Base-by-base conservation (phyloP, 2,113 vertebrate genomes). In the Indri indri region DNA sequence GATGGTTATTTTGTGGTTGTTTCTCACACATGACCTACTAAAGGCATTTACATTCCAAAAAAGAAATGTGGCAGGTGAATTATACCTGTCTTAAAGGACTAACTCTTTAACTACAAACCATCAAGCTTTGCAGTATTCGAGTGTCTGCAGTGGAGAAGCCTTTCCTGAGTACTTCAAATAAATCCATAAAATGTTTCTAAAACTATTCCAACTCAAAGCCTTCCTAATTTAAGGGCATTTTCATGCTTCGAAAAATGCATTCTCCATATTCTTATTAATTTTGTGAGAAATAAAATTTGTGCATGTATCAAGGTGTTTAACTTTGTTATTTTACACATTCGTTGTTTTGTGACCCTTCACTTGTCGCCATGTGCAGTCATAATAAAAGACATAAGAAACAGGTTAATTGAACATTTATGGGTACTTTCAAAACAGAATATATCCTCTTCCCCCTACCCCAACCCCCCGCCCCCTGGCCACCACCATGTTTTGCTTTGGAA, bases 281-380 rank as follows among this genome's bases (percentile, higher is more conserved):
- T 93, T 37, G 65, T 45, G 47, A 40, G 84, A 81, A 96, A 81
- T 73, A 92, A 91, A 92, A 92, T 77, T 93, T 40, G 61, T 42
- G 61, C 59, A 85, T 90, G 74, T 92, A 65, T 65, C 86, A 57
- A 88, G 50, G 40, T 86, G 47, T 93, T 96, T 71, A 70, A 86
- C 59, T 95, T 76, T 91, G 54, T 80, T 90, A 9, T 94, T 95
- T 91, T 94, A 47, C 27, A 88, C 76, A 92, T 65, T 54, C 81
- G 37, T 88, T 59, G 27, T 90, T 90, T 50, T 85, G 5, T 91
- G 73, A 79, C n/a, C 40, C 79, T 94, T 94, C 37, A 92, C 85
- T 85, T 97, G 59, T 76, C 34, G 4, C 18, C 14, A 45, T 86
- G 23, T 9, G 18, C 32, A 32, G 74, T 40, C 9, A 23, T 81